Evolutionary conservation across 2,797 vertebrate species (phyloP).

Genomic region (Crenichthys baileyi): DNA sequence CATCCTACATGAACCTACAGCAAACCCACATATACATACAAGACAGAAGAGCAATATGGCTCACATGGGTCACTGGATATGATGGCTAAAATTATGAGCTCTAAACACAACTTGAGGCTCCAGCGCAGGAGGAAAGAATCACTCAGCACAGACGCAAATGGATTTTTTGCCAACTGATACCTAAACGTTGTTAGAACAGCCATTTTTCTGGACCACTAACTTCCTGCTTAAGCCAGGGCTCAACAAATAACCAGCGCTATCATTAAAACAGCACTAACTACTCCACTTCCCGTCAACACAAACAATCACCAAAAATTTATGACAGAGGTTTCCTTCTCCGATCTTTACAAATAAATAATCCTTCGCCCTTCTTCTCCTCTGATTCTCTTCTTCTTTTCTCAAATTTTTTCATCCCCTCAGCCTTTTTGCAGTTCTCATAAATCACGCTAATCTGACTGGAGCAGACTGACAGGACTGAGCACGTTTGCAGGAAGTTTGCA

Average conservation of each 20-base stretch:
- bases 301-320: constrained; percentile 67
- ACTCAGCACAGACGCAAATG: constrained; percentile 77
- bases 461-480: constrained; percentile 74
- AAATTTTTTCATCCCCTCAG: constrained; percentile 19
- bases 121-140: constrained; percentile 77
- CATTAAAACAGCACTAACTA: constrained; percentile 60
- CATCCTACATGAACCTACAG: not conserved
- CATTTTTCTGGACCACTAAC: constrained; percentile 57
- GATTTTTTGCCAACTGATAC: constrained; percentile 59
- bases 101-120: constrained; percentile 51
- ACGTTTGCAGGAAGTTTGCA: constrained; percentile 78
- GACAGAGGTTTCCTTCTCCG: constrained; percentile 56
- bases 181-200: constrained; percentile 39
- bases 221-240: constrained; percentile 74
- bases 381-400: constrained; percentile 25
- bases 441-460: constrained; percentile 74
- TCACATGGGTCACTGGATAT: constrained; percentile 37
- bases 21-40: not conserved
- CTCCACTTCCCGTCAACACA: constrained; percentile 74
- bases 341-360: constrained; percentile 37
- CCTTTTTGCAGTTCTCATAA: constrained; percentile 59
- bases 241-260: constrained; percentile 64
- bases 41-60: constrained; percentile 13
- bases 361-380: constrained; percentile 39
- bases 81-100: constrained; percentile 66